Percentiles rank a stretch among this genome's conserved stretches.
phyloP scores from a whole-genome alignment of 2,113 vertebrate genomes.

The Nesospiza acunhae region DNA sequence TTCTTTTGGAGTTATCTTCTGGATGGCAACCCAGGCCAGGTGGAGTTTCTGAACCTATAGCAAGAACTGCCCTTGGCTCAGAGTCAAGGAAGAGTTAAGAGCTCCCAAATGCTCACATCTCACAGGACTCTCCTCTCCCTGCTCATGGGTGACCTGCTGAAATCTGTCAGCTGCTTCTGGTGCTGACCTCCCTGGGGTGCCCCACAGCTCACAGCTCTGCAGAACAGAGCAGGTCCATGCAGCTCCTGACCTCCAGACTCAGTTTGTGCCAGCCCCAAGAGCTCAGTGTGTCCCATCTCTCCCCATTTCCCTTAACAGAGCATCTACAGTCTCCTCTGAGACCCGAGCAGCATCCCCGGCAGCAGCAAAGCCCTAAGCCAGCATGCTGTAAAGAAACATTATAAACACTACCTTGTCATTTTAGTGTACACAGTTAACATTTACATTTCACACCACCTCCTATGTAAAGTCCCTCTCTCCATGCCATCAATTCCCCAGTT shows the following conservation, averaged over 20 bases:
- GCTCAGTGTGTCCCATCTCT: background rate
- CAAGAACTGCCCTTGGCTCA: background rate
- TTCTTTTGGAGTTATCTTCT: background rate
- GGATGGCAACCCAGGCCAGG: background rate
- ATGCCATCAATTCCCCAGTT: background rate
- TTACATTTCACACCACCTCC: conserved; percentile 23
- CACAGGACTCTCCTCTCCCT: background rate
- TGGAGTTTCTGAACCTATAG: background rate
- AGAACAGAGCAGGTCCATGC: background rate
- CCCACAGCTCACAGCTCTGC: background rate
- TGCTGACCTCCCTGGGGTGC: background rate
- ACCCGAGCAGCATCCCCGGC: background rate
- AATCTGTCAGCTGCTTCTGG: background rate
- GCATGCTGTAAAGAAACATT: background rate
- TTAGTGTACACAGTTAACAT: conserved; percentile 19
- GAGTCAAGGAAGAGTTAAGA: background rate
- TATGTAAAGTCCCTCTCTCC: background rate
- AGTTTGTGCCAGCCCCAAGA: background rate
- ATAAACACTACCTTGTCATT: background rate
- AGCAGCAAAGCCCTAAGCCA: conserved; percentile 8
- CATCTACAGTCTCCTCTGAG: background rate
- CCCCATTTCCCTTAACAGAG: background rate
- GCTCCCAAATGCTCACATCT: background rate
- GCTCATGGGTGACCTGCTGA: background rate
- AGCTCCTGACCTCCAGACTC: background rate